Base-by-base conservation (phyloP, 2,888 invertebrate species). In the Allygus modestus region DNA sequence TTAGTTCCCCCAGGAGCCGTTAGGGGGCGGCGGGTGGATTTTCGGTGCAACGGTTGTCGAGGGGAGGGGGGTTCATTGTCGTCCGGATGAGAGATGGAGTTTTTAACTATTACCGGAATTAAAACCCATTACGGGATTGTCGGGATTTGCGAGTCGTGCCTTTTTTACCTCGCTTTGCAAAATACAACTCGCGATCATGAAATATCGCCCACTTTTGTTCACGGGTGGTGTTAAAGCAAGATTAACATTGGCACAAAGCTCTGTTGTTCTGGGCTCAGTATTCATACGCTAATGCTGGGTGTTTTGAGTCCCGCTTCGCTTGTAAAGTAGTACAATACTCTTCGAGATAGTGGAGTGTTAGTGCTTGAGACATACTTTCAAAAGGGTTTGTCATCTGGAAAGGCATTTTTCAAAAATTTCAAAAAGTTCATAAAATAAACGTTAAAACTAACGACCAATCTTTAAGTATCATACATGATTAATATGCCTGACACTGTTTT, bases 31-130 rank as follows among this genome's bases (percentile, higher is more conserved):
- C 9, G 73, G 73, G 73, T 20, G 73, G 41, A 23, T n/a, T 4
- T 33, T 33, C 9, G 41, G 43, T n/a, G n/a, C n/a, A 43, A 28
- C 43, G 17, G 73, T n/a, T n/a, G 33, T 7, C 81, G 75, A 82
- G 86, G 87, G 86, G n/a, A n/a, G 87, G 86, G 87, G 88, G 87
- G 41, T 43, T 75, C 75, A 75, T 75, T 83, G 75, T 75, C 54
- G 37, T 33, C 37, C 26, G 83, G 58, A 83, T 75, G 75, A 75
- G 83, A 83, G 75, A 75, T 83, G 79, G 79, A 79, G 79, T 83
- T 83, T 83, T 83, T 75, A 83, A 83, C 83, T 75, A 83, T 83
- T 83, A 83, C 75, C 75, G 83, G 75, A 75, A 83, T 83, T 54
- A 83, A 83, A 83, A 83, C 75, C 58, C 83, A 83, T 83, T 83